Percentiles rank a stretch among this genome's conserved stretches.
Evolutionary conservation across 2,888 invertebrate species (phyloP).

Genomic region (Didymodactylos carnosus): DNA sequence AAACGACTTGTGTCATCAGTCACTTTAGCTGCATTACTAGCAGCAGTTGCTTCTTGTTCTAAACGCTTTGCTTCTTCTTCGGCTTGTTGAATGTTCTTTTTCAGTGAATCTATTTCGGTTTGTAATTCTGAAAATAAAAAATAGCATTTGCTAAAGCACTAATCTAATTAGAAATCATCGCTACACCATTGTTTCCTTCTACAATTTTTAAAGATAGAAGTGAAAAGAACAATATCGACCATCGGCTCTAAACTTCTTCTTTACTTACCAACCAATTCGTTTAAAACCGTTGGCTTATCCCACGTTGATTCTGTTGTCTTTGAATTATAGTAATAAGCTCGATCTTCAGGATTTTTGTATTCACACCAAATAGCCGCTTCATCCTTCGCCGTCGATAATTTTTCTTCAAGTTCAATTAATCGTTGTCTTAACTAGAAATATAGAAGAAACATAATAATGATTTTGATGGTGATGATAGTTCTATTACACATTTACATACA

Average conservation of each 20-base stretch:
- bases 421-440: background rate
- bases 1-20: no score
- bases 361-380: constrained; percentile 1
- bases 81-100: background rate
- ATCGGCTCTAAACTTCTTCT: background rate
- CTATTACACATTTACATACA: no score
- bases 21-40: no score
- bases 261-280: background rate
- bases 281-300: constrained; percentile 7
- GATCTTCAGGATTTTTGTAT: constrained; percentile 5
- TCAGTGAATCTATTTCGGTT: background rate
- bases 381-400: background rate
- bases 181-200: no score
- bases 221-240: background rate
- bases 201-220: no score
- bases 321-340: constrained; percentile 10
- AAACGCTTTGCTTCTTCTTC: background rate
- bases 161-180: no score
- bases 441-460: background rate
- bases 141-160: background rate
- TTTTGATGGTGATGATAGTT: no score
- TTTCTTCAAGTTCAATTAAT: constrained; percentile 4
- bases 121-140: background rate
- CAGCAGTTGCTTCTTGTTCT: background rate
- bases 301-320: constrained; percentile 10